Percentiles rank a stretch among this genome's conserved stretches.
phyloP scores from a whole-genome alignment of 1,140 invertebrate genomes.

The Trigoniulus corallinus region DNA sequence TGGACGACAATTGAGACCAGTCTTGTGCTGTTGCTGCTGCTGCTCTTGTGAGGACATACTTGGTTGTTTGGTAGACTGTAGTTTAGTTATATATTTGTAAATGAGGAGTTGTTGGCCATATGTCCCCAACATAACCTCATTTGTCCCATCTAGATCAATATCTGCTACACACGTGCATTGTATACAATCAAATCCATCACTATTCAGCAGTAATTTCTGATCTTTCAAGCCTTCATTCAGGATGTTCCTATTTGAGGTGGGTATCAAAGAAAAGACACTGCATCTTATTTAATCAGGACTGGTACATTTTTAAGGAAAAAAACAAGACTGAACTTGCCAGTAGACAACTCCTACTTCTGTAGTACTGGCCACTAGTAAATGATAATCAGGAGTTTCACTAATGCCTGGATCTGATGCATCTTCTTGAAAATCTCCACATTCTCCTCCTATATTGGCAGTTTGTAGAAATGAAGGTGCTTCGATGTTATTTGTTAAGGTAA shows the following conservation, averaged over 20 bases:
- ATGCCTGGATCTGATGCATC: no score
- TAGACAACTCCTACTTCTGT: conserved; percentile 39
- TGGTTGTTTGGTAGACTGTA: no score
- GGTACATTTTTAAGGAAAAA: no score
- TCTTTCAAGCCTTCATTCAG: conserved; percentile 35
- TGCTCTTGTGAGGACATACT: conserved; percentile 2
- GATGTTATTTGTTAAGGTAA: conserved; percentile 16
- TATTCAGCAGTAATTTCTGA: conserved; percentile 31
- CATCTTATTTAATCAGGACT: no score
- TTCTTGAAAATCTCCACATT: no score
- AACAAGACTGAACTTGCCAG: no score
- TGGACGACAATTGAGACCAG: background rate
- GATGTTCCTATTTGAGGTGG: conserved; percentile 39
- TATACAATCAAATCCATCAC: conserved; percentile 37
- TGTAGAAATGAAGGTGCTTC: background rate
- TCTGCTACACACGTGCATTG: conserved; percentile 43
- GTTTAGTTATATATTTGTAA: no score
- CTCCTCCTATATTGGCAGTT: conserved; percentile 13
- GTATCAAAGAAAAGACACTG: no score
- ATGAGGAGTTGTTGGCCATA: conserved; percentile 30
- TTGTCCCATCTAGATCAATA: conserved; percentile 50
- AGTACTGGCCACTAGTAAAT: conserved; percentile 40
- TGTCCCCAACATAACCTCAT: conserved; percentile 53
- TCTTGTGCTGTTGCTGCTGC: background rate
- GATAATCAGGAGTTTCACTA: no score